Evolutionary conservation across 2,888 invertebrate species (phyloP).

Genomic region (Pomacea canaliculata): DNA sequence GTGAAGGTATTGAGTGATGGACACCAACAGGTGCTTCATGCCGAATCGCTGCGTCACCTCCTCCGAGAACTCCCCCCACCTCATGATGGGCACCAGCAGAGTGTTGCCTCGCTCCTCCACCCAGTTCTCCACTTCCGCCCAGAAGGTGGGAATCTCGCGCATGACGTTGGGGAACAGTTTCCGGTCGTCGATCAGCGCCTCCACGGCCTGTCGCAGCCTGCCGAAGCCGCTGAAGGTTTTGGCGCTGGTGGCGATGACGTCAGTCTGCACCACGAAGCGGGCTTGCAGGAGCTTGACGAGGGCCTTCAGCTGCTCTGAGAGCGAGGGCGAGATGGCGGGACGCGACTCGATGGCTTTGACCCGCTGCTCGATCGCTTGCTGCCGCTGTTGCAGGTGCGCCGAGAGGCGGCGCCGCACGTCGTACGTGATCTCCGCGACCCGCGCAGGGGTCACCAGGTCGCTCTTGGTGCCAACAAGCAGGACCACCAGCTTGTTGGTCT

Average conservation of each 20-base stretch:
- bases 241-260: slow-evolving; percentile 60
- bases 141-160: slow-evolving; percentile 64
- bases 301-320: slow-evolving; percentile 63
- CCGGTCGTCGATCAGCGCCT: slow-evolving; percentile 52
- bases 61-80: slow-evolving; percentile 55
- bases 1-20: slow-evolving; percentile 64
- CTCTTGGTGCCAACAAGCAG: slow-evolving; percentile 65
- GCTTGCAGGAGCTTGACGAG: slow-evolving; percentile 59
- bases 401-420: slow-evolving; percentile 46
- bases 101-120: slow-evolving; percentile 56
- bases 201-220: slow-evolving; percentile 55
- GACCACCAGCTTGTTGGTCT: slow-evolving; percentile 60
- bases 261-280: slow-evolving; percentile 54
- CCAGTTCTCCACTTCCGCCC: slow-evolving; percentile 59
- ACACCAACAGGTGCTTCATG: slow-evolving; percentile 62
- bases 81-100: slow-evolving; percentile 60
- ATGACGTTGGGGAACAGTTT: slow-evolving; percentile 60
- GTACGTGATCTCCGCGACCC: slow-evolving; percentile 33
- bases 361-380: slow-evolving; percentile 50
- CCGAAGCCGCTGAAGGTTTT: slow-evolving; percentile 49
- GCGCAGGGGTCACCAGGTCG: slow-evolving; percentile 48
- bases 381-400: slow-evolving; percentile 45
- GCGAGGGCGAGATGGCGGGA: slow-evolving; percentile 61
- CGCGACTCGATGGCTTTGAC: slow-evolving; percentile 59
- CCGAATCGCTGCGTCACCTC: slow-evolving; percentile 62